Base-by-base conservation (phyloP, 2,797 vertebrate genomes). In the Carcharodon carcharias region DNA sequence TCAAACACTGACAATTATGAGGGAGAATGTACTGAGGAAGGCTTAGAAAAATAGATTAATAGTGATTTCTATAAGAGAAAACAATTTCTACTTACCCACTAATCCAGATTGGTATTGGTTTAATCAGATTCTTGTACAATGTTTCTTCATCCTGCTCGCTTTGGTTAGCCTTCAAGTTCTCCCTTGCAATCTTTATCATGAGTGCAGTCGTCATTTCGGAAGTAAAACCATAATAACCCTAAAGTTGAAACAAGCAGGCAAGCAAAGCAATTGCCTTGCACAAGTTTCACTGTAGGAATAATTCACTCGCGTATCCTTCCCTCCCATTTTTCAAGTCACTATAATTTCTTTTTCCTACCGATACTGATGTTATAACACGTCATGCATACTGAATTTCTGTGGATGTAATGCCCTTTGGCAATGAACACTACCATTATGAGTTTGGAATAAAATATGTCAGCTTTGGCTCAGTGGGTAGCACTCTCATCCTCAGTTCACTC, bases 61-160 rank as follows among this genome's bases (percentile, higher is more conserved):
- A 77, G 50, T 95, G 45, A 73, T 23, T 50, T 31, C 16, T n/a
- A 56, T 56, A 14, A 95, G 6, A 93, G 2, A 95, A 95, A 56
- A 94, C 4, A 50, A 35, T 21, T 18, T 61, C 67, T 31, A 35
- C 97, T 88, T 96, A 99, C 99, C 99, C 98, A 95, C 97, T 98
- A 97, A 99, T 98, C 99, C 99, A 99, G 89, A 99, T 96, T 95
- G 98, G 98, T 96, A 99, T 96, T 6, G 98, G 98, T 11, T 97
- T 97, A 96, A 98, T 97, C 56, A 97, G 97, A 85, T 96, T 96
- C 63, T 82, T 97, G 40, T 96, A 82, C 31, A 97, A 96, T 96
- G 98, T 97, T 96, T 98, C 98, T 45, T 97, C 98, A 93, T 97
- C 96, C 12, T 98, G 96, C 45, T 96, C 96, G 96, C 97, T 96